Percentiles rank a stretch among this genome's conserved stretches.
These are phyloP conservation scores for Saccostrea glomerata DNA, from an alignment of 1,140 invertebrate species.

Conservation along the genomic window DNA sequence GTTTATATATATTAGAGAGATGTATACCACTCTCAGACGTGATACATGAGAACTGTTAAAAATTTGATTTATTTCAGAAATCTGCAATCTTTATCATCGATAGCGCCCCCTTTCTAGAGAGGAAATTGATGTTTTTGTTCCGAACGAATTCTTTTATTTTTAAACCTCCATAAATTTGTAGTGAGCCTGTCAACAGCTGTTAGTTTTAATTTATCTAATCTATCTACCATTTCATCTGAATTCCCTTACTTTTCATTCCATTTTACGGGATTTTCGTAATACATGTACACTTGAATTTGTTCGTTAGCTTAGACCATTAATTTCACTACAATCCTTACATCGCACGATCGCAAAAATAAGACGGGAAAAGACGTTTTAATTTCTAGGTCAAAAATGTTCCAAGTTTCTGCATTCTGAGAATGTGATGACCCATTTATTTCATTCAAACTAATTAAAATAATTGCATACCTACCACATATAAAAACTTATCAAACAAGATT, in stretches of 20 bases:
- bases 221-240: too few relatives aligned
- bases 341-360: too few relatives aligned
- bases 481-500: constrained; percentile 18
- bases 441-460: constrained; percentile 34
- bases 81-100: neutral
- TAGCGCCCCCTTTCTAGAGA: neutral
- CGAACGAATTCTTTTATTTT: neutral
- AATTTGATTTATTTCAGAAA: neutral
- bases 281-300: too few relatives aligned
- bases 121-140: neutral
- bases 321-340: too few relatives aligned
- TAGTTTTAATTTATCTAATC: neutral
- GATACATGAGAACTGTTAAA: neutral
- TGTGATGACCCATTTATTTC: constrained; percentile 3
- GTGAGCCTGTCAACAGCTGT: neutral
- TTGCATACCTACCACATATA: constrained; percentile 23
- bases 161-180: neutral
- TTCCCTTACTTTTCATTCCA: too few relatives aligned
- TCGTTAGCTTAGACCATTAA: too few relatives aligned
- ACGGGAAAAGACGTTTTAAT: too few relatives aligned
- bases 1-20: neutral
- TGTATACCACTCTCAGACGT: too few relatives aligned
- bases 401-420: neutral
- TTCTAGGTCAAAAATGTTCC: neutral
- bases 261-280: too few relatives aligned